Conservation (phyloP, 2,888 invertebrate species). For the Choristoneura rosaceana region DNA sequence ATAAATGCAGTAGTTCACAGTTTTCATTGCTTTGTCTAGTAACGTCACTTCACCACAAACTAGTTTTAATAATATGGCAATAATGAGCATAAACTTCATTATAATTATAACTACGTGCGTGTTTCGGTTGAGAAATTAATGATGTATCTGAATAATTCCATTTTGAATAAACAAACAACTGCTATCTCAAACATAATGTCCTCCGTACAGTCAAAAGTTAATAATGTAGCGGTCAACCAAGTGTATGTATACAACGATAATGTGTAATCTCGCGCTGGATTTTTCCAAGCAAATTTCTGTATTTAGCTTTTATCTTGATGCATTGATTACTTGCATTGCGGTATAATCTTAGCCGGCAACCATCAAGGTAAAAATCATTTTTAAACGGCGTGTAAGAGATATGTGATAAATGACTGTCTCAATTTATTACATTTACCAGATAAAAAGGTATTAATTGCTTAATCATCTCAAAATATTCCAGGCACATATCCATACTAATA, state of each 20-base stretch:
- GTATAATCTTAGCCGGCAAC: not conserved
- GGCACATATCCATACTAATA: no score
- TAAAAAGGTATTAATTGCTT: not conserved
- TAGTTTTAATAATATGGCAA: not conserved
- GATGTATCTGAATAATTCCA: not conserved
- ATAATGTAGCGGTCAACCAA: not conserved
- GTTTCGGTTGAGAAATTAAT: not conserved
- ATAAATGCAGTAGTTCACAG: conserved; percentile 2
- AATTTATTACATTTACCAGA: not conserved
- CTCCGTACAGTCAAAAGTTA: not conserved
- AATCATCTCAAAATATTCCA: not conserved
- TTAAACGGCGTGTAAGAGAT: not conserved
- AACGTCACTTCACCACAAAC: not conserved
- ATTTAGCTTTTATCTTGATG: no score
- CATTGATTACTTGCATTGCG: not conserved
- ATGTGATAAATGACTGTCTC: not conserved
- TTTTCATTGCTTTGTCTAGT: conserved; percentile 5
- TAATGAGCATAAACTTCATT: not conserved
- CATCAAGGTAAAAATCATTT: not conserved
- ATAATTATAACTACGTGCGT: not conserved
- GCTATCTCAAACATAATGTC: not conserved
- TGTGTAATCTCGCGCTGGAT: no score
- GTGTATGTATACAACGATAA: no score
- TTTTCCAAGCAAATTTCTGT: no score
- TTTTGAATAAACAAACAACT: not conserved